Base-by-base conservation (phyloP, 1,140 invertebrate genomes). In the Drosophila sp. region DNA sequence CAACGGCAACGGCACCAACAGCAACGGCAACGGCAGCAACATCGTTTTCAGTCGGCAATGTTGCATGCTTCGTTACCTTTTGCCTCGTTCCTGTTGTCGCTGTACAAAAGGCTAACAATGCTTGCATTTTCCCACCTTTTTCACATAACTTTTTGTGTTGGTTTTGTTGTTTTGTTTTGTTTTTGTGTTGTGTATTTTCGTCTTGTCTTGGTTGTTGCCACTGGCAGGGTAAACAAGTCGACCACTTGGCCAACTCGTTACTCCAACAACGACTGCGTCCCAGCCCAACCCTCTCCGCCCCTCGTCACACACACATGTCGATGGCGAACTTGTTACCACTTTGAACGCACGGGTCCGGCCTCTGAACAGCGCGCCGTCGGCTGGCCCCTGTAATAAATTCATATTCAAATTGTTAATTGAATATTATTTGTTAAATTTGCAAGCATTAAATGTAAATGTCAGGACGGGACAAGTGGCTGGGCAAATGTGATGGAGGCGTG, bases 321-420 rank as follows among this genome's bases (percentile, higher is more conserved):
- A 70, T 87, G 83, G 83, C 80, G 84, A 83, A 89, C 84, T 87
- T 89, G 84, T 87, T 87, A 80, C 84, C 84, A 87, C 84, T 84
- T 89, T 89, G 70, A 74, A 67, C 81, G 80, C 74, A 73, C 71
- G 70, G 70, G 72, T 56, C 44, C 83, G 83, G 83, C 83, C 83
- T 79, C 83, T 84, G 82, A 63, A 63, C 75, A 69, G 83, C 17
- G 33, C 58, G 64, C 25, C 27, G 57, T 50, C 63, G 81, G 44
- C 55, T 66, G 68, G 72, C 75, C 82, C 76, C 86, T 81, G 81
- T 90, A 78, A 90, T 90, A 90, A 86, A 90, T 90, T 90, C 82
- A 80, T 90, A 90, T 90, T 90, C 87, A 90, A 90, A 90, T 90
- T 86, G 87, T 90, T 90, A 90, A 90, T 90, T 90, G 87, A 90